Evolutionary conservation across 2,113 vertebrate species (phyloP), one percentile per base, ranked within the genome.

Genomic region (Lampris megalopsis): DNA sequence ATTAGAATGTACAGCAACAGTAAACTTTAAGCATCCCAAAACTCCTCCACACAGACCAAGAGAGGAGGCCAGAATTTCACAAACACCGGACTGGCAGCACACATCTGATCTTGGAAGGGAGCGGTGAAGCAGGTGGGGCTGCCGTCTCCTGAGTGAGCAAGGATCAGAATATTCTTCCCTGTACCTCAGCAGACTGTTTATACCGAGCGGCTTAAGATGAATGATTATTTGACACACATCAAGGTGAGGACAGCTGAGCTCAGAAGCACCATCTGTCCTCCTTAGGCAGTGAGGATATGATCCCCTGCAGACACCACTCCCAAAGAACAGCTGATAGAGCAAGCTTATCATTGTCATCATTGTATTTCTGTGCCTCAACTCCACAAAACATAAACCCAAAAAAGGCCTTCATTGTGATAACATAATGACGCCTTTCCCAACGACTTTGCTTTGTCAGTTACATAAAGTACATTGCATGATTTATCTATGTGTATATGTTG

Each of bases 11-110:
- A 58, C 54, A 35, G 58, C 52, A 37, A 61, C 65, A 65, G 41
- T 71, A 54, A 35, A 71, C 81, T 42, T 74, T 60, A 59, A 67
- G 63, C 63, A 60, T 62, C 58, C 65, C 43, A 72, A 24, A 62
- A 65, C 73, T 69, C 45, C 61, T 73, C 68, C 36, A 13, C 57
- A 42, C 10, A 60, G 47, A 62, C 43, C 45, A 1, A 5, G 54
- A 60, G 63, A 56, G 68, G 59, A 63, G 48, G 37, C 13, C 35
- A 5, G 50, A 69, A 65, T 36, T 66, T 24, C 65, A 43, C 58
- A 68, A 85, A 82, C 8, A 8, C 38, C 52, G 43, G 5, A 8
- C 38, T 56, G 43, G 5, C 35, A 70, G 43, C 52, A 77, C 82
- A 73, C 71, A 50, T 71, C 13, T 63, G 45, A 81, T 59, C 49